Percentiles rank a stretch among this genome's conserved stretches.
Conservation (phyloP, 2,797 vertebrate species). For the Pitangus sulphuratus region DNA sequence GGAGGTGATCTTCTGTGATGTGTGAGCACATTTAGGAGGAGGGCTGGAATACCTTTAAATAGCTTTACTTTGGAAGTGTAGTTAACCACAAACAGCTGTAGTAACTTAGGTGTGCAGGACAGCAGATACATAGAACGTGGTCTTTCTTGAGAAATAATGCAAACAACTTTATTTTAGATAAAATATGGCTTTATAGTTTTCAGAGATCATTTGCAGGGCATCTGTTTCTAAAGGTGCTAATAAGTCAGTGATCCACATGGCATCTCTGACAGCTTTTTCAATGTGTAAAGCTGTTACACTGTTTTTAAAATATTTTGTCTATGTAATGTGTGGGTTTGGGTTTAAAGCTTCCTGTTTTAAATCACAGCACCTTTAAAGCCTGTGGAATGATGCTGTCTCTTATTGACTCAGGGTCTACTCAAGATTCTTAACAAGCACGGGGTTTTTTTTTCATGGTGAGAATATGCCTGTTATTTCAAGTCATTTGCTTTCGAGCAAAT, state of each 20-base stretch:
- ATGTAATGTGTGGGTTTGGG: not conserved
- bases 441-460: not conserved
- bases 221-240: not conserved
- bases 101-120: not conserved
- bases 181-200: not conserved
- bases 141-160: not conserved
- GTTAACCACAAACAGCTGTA: not conserved
- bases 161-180: not conserved
- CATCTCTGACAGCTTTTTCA: not conserved
- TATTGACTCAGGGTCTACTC: not conserved
- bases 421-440: not conserved
- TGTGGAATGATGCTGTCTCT: not conserved
- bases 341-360: not conserved
- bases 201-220: not conserved
- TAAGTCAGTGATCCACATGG: not conserved
- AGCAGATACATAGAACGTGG: not conserved
- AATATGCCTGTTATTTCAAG: not conserved
- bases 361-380: not conserved
- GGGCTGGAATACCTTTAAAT: not conserved
- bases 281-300: not conserved
- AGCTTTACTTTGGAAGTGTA: not conserved
- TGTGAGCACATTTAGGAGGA: not conserved
- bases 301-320: not conserved
- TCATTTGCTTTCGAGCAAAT: constrained; percentile 29
- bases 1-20: not conserved